Evolutionary conservation across 2,113 vertebrate species (phyloP).

Genomic region (Cyprinodon tularosa): DNA sequence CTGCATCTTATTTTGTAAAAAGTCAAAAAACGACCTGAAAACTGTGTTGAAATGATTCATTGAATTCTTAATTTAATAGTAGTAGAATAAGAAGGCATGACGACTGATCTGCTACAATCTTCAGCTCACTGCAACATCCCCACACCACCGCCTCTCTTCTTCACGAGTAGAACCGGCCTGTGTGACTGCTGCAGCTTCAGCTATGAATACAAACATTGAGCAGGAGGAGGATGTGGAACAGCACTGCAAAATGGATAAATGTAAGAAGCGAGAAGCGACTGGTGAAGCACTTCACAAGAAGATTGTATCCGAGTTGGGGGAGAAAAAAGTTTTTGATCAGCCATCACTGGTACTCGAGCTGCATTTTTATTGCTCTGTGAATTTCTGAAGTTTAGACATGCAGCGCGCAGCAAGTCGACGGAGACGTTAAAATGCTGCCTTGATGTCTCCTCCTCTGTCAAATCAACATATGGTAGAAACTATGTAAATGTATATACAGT

Average conservation of each 20-base stretch:
- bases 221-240: constrained; percentile 57
- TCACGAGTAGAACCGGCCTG: constrained; percentile 46
- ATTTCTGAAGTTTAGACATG: not conserved
- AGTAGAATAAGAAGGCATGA: constrained; percentile 19
- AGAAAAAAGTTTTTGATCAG: constrained; percentile 1
- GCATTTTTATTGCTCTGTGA: not conserved
- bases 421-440: not conserved
- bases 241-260: constrained; percentile 22
- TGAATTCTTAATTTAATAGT: constrained; percentile 25
- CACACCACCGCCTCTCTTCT: constrained; percentile 36
- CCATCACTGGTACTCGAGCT: not conserved
- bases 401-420: constrained; percentile 1
- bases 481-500: not conserved
- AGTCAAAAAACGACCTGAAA: not conserved
- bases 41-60: constrained; percentile 20
- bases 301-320: constrained; percentile 2
- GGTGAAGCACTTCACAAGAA: not conserved
- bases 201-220: constrained; percentile 68
- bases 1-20: not conserved
- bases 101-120: constrained; percentile 52
- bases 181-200: constrained; percentile 52
- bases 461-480: constrained; percentile 1
- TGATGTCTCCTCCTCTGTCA: constrained; percentile 5
- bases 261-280: constrained; percentile 7
- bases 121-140: constrained; percentile 23